Evolutionary conservation across 2,113 vertebrate species (phyloP), one percentile per base, ranked within the genome.

Genomic region (Dendropsophus ebraccatus): DNA sequence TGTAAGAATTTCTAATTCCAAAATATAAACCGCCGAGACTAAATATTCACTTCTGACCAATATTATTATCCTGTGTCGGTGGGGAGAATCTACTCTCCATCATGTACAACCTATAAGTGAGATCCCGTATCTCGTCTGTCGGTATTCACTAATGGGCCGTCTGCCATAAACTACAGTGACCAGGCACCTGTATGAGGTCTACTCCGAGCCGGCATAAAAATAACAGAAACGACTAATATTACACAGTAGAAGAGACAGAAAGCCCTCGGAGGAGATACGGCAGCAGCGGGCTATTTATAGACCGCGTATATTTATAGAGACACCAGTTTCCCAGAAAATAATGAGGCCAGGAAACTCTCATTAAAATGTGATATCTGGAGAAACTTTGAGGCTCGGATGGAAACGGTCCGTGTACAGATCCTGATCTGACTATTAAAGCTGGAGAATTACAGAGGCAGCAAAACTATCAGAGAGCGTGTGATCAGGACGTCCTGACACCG

Each of bases 361-460:
- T 70, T 70, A 70, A 70, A 70, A 70, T 70, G 67, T 70, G 67
- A 70, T 70, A 70, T 70, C 67, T 70, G 67, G 41, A 70, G 37
- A 70, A 70, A 70, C 67, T 37, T 70, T 21, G 35, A 21, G 35
- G 1, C 35, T 70, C 2, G 35, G 32, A 41, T 70, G 41, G 30
- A 69, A 69, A 35, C 19, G 30, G 19, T 4, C 67, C 35, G 23
- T 23, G 67, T 41, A 70, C 37, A 70, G 67, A 70, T 70, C 23
- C 17, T 70, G 19, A 70, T 70, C 35, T 41, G 41, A 70, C 32
- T 23, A 23, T 41, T 70, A 41, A 70, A 70, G 32, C 41, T 41
- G 67, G 67, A 70, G 67, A 70, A 70, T 70, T 41, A 41, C 67
- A 32, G 30, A 69, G 25, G 5, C 65, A 41, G 32, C 32, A 41